Conservation (phyloP, 2,113 vertebrate genomes). For the Galeopterus variegatus region DNA sequence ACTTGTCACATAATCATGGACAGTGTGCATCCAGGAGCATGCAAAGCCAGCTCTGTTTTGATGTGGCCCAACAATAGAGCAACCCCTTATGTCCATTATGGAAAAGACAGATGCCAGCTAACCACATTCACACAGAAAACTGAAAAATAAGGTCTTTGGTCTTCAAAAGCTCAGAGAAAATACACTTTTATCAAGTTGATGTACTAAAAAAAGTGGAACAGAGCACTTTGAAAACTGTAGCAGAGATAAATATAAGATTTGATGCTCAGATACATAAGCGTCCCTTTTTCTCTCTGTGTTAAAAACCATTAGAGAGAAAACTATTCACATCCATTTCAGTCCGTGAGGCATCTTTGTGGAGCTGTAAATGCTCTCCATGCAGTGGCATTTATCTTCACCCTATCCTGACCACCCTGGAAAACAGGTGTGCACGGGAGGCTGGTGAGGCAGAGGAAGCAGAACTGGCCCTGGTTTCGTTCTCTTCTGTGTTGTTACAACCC, state of each 20-base stretch:
- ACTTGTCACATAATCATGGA: not conserved
- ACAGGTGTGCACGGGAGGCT: not conserved
- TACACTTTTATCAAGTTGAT: conserved; percentile 48
- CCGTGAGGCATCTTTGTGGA: not conserved
- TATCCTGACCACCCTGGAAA: not conserved
- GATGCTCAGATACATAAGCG: not conserved
- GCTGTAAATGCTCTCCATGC: not conserved
- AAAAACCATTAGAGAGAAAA: conserved; percentile 28
- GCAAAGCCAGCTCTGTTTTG: conserved; percentile 28
- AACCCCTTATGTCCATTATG: not conserved
- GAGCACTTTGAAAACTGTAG: not conserved
- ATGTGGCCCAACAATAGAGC: conserved; percentile 12
- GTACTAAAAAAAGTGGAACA: conserved; percentile 32
- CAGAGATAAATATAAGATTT: conserved; percentile 39
- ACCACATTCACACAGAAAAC: conserved; percentile 37
- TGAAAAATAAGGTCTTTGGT: conserved; percentile 56
- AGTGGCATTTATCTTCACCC: not conserved
- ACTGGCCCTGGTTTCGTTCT: not conserved
- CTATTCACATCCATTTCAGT: not conserved
- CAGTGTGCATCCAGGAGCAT: not conserved
- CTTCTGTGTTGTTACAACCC: too few species aligned
- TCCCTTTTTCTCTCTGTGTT: not conserved
- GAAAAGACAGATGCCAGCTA: conserved; percentile 7
- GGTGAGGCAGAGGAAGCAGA: not conserved
- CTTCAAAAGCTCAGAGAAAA: conserved; percentile 58